A percentile compares a stretch with the other conserved stretches of the same genome.
Conservation (phyloP, 1,140 invertebrate genomes). For the Zaprionus davidi region DNA sequence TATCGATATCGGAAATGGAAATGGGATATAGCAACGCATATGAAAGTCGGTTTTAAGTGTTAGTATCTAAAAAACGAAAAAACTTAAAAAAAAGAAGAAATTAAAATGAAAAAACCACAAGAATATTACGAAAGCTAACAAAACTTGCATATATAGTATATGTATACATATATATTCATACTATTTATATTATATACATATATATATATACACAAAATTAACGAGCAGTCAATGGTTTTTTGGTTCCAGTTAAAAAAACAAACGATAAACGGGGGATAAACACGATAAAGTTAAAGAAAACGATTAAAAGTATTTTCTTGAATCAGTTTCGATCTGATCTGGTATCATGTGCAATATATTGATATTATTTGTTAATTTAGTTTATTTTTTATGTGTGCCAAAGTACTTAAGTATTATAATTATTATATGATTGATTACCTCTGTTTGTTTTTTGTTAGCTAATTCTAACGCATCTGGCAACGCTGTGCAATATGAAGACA, state of each 20-base stretch:
- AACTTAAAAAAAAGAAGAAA: slow-evolving; percentile 18
- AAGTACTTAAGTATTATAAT: slow-evolving; percentile 66
- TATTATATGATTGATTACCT: slow-evolving; percentile 30
- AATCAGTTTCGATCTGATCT: slow-evolving; percentile 29
- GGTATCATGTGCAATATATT: slow-evolving; percentile 62
- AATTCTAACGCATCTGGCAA: slow-evolving; percentile 61
- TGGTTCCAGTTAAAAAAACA: slow-evolving; percentile 60
- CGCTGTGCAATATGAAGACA: slow-evolving; percentile 64
- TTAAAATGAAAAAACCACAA: slow-evolving; percentile 30
- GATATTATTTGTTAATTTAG: slow-evolving; percentile 40
- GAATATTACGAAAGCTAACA: slow-evolving; percentile 37
- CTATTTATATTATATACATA: slow-evolving; percentile 67
- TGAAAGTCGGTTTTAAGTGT: slow-evolving; percentile 75
- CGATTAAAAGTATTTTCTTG: slow-evolving; percentile 17
- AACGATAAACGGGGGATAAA: slow-evolving; percentile 24
- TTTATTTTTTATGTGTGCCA: slow-evolving; percentile 70
- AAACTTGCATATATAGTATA: slow-evolving; percentile 28
- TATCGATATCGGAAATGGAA: slow-evolving; percentile 26
- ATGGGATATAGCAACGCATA: slow-evolving; percentile 76
- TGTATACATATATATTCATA: slow-evolving; percentile 62
- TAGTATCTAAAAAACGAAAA: slow-evolving; percentile 59
- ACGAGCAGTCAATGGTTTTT: slow-evolving; percentile 79
- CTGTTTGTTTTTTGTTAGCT: slow-evolving; percentile 59
- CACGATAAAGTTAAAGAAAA: slow-evolving; percentile 30
- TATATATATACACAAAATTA: slow-evolving; percentile 63